Evolutionary conservation across 1,140 invertebrate genomes (phyloP).

Genomic region (Mamestra configurata): DNA sequence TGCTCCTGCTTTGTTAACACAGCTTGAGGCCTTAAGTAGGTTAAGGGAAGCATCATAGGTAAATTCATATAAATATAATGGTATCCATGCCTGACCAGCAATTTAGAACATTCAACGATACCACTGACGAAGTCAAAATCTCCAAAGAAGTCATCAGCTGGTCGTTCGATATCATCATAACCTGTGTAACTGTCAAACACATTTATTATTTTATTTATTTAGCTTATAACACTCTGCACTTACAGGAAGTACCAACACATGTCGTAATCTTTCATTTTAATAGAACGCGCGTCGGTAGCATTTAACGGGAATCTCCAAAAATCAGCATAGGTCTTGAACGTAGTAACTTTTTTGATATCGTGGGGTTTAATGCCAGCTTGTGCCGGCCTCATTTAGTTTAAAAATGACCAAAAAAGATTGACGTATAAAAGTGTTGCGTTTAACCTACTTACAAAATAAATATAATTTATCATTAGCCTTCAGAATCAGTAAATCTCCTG

Average conservation of each 20-base stretch:
- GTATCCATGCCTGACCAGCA: slow-evolving; percentile 68
- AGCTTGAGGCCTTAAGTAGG: slow-evolving; percentile 77
- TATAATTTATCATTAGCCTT: no score
- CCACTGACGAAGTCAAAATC: slow-evolving; percentile 84
- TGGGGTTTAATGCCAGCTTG: no score
- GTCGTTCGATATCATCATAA: slow-evolving; percentile 53
- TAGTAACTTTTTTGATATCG: slow-evolving; percentile 20
- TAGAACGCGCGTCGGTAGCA: slow-evolving; percentile 46
- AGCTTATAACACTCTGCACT: no score
- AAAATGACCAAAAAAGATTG: no score
- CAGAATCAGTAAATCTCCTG: slow-evolving; percentile 84
- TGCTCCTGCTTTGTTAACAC: slow-evolving; percentile 76
- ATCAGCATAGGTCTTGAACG: slow-evolving; percentile 61
- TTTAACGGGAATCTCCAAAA: slow-evolving; percentile 62
- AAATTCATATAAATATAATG: slow-evolving; percentile 77
- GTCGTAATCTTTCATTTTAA: slow-evolving; percentile 62
- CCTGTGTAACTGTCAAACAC: slow-evolving; percentile 59
- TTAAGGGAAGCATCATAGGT: slow-evolving; percentile 82
- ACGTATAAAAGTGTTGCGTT: no score
- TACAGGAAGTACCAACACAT: no score
- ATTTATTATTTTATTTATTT: no score
- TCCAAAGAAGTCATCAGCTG: slow-evolving; percentile 67
- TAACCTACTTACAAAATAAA: no score
- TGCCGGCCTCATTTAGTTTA: no score
- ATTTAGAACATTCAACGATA: slow-evolving; percentile 71